Percentiles rank a stretch among this genome's conserved stretches.
Evolutionary conservation across 1,140 invertebrate species (phyloP).

Genomic region (Olivierus martensii): DNA sequence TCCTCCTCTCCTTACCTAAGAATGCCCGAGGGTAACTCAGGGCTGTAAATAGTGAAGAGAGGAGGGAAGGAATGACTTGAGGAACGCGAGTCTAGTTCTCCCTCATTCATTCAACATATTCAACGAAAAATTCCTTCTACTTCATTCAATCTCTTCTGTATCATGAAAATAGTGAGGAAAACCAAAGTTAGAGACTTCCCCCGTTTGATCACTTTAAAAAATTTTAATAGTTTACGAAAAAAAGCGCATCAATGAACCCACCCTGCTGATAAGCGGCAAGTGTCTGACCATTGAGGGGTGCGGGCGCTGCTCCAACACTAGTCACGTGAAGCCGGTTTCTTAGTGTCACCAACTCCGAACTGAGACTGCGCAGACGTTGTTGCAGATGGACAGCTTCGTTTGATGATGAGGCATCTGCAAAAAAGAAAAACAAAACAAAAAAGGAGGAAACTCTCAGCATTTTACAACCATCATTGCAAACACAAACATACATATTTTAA

Average conservation of each 20-base stretch:
- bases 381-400: slow-evolving; percentile 84
- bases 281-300: slow-evolving; percentile 17
- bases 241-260: not conserved
- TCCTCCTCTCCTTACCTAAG: no score
- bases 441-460: not conserved
- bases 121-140: no score
- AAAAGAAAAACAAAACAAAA: slow-evolving; percentile 4
- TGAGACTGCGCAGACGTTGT: slow-evolving; percentile 70
- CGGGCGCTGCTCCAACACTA: slow-evolving; percentile 28
- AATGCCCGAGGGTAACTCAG: no score
- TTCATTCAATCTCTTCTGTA: no score
- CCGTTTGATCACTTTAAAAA: not conserved
- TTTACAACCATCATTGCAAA: no score
- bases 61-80: no score
- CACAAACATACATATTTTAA: no score
- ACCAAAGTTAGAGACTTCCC: no score
- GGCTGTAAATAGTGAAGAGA: no score
- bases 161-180: no score
- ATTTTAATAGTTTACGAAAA: not conserved
- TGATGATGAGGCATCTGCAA: slow-evolving; percentile 77
- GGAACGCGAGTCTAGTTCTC: no score
- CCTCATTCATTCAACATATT: no score
- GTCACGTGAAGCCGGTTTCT: slow-evolving; percentile 50
- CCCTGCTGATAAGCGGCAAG: slow-evolving; percentile 15
- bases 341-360: slow-evolving; percentile 75